A percentile compares a stretch with the other conserved stretches of the same genome.
These are phyloP conservation scores for Babylonia areolata DNA, from an alignment of 1,140 invertebrate genomes.

Conservation along the genomic window DNA sequence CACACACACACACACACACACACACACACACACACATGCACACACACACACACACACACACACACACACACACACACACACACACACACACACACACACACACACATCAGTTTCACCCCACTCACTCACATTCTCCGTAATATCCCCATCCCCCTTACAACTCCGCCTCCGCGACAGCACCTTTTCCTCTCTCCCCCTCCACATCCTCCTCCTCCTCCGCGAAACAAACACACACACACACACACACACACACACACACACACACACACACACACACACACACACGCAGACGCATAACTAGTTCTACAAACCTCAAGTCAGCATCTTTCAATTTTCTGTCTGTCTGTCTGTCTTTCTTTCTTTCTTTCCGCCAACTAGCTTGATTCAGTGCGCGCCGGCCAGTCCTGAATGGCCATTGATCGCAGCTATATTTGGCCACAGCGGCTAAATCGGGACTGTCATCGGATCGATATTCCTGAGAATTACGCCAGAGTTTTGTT, in stretches of 20 bases:
- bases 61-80: constrained; percentile 10
- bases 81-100: constrained; percentile 14
- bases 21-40: not conserved
- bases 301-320: not conserved
- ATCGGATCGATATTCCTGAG: not conserved
- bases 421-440: not conserved
- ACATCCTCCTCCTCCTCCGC: not conserved
- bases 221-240: not conserved
- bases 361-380: too few relatives aligned
- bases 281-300: not conserved
- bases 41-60: constrained; percentile 11
- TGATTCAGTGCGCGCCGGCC: too few relatives aligned
- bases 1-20: not conserved
- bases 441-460: not conserved
- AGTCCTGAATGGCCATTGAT: not conserved
- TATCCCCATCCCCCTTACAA: too few relatives aligned
- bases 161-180: too few relatives aligned
- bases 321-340: too few relatives aligned
- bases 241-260: not conserved
- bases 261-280: not conserved
- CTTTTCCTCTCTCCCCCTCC: too few relatives aligned
- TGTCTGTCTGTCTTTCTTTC: too few relatives aligned
- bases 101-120: not conserved
- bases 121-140: not conserved
- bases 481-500: not conserved